phyloP scores from a whole-genome alignment of 2,797 vertebrate genomes.

The Avahi laniger region DNA sequence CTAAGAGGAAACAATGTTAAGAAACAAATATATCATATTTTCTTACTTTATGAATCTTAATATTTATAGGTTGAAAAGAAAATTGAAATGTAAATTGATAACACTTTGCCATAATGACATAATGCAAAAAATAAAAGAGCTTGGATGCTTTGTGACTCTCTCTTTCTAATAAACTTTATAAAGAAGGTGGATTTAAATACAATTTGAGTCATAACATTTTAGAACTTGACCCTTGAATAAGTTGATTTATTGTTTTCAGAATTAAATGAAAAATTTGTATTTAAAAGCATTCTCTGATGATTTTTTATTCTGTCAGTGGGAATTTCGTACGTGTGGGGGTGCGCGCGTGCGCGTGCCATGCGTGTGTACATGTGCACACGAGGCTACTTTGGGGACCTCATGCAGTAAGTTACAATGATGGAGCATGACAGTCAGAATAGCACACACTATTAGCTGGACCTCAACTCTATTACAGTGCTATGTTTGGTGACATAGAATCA shows the following conservation, averaged over 20 bases:
- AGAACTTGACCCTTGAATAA: slow-evolving; percentile 59
- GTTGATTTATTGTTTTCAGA: slow-evolving; percentile 73
- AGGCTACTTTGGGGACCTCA: slow-evolving; percentile 88
- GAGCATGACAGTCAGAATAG: slow-evolving; percentile 93
- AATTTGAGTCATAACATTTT: slow-evolving; percentile 53
- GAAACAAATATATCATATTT: not conserved
- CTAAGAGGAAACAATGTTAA: not conserved
- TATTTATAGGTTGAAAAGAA: not conserved
- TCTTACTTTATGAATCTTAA: not conserved
- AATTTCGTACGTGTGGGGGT: not conserved
- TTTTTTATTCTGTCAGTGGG: slow-evolving; percentile 82
- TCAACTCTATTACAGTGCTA: slow-evolving; percentile 91
- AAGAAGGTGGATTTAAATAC: slow-evolving; percentile 58
- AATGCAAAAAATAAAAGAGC: not conserved
- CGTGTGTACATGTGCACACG: slow-evolving; percentile 80
- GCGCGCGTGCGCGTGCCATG: not conserved
- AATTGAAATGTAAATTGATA: not conserved
- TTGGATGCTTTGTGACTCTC: slow-evolving; percentile 47
- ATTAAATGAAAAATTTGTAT: slow-evolving; percentile 81
- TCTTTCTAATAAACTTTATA: slow-evolving; percentile 49
- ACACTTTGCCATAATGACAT: not conserved
- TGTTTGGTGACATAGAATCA: slow-evolving; percentile 90
- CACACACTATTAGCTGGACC: slow-evolving; percentile 90
- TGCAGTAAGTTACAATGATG: slow-evolving; percentile 92
- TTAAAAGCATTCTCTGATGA: slow-evolving; percentile 82